Evolutionary conservation across 1,140 invertebrate species (phyloP).

Genomic region (Episyrphus balteatus): DNA sequence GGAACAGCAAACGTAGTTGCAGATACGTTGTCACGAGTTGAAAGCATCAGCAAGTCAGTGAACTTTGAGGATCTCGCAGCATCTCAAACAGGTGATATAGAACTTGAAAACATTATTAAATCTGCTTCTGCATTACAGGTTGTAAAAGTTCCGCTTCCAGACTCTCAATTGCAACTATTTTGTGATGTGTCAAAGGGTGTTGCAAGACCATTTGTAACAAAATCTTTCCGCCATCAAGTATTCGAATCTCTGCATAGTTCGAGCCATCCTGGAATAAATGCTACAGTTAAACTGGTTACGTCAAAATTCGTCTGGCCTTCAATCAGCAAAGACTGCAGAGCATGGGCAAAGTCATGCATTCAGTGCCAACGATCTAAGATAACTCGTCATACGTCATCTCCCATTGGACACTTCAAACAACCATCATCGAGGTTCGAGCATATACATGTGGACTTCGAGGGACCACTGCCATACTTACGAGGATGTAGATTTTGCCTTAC

Average conservation of each 20-base stretch:
- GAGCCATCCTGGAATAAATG: neutral
- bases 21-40: slow-evolving; percentile 23
- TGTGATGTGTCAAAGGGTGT: slow-evolving; percentile 1
- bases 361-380: slow-evolving; percentile 24
- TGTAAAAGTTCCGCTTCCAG: too few relatives aligned
- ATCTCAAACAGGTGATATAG: too few relatives aligned
- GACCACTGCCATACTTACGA: slow-evolving; percentile 10
- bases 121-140: neutral
- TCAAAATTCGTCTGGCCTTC: slow-evolving; percentile 10
- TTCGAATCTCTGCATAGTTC: neutral
- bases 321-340: slow-evolving; percentile 3
- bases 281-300: neutral
- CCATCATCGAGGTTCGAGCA: slow-evolving; percentile 11
- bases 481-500: slow-evolving; percentile 15
- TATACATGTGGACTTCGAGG: slow-evolving; percentile 28
- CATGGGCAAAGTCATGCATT: slow-evolving; percentile 15
- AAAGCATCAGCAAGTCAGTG: slow-evolving; percentile 2
- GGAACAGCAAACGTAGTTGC: slow-evolving; percentile 30
- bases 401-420: neutral
- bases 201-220: neutral
- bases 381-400: neutral
- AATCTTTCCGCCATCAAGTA: neutral
- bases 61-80: too few relatives aligned
- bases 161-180: neutral
- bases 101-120: neutral